Conservation (phyloP, 2,797 vertebrate species). For the Florisuga fusca region DNA sequence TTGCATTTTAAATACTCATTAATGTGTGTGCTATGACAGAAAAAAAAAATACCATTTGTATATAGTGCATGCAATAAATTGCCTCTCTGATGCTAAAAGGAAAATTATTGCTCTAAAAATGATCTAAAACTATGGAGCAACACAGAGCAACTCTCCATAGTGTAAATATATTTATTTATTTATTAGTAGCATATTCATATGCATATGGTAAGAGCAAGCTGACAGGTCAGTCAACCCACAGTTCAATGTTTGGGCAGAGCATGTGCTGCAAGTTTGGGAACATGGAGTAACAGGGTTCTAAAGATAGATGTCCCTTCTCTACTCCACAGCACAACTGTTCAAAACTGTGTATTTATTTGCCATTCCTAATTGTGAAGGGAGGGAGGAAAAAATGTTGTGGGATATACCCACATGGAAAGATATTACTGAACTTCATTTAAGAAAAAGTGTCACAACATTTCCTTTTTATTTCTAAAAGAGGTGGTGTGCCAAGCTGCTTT, state of each 20-base stretch:
- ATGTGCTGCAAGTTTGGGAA: not conserved
- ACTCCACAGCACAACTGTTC: conserved; percentile 42
- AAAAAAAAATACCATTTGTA: not conserved
- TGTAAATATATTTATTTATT: not conserved
- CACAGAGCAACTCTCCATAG: not conserved
- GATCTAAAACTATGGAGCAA: not conserved
- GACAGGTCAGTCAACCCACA: not conserved
- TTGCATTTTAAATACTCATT: not conserved
- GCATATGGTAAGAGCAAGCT: not conserved
- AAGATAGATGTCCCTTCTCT: conserved; percentile 55
- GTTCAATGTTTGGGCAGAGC: conserved; percentile 22
- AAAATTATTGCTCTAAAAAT: not conserved
- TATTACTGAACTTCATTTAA: conserved; percentile 17
- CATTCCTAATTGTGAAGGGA: conserved; percentile 41
- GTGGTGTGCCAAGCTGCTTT: not conserved
- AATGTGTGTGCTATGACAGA: not conserved
- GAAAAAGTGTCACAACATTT: conserved; percentile 29
- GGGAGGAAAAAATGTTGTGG: not conserved
- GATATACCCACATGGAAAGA: conserved; percentile 14
- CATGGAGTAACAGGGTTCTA: conserved; percentile 12
- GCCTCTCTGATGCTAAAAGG: not conserved
- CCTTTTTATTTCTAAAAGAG: not conserved
- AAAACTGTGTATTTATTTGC: conserved; percentile 53
- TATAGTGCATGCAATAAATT: not conserved
- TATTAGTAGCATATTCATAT: not conserved